Conservation (phyloP, 2,113 vertebrate genomes). For the Haemorhous mexicanus region DNA sequence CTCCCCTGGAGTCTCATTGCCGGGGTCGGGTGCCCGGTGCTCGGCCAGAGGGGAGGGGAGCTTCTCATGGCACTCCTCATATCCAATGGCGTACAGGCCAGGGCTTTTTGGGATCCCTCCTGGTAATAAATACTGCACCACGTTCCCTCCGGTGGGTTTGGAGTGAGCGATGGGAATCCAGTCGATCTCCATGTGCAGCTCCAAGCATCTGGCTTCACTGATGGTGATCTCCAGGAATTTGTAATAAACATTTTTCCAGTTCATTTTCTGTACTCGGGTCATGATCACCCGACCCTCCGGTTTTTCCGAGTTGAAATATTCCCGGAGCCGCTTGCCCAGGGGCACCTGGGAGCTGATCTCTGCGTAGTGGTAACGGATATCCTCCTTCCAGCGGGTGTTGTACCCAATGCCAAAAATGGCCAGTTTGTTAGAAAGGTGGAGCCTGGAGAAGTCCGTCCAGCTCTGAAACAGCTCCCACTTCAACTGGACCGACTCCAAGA, state of each 20-base stretch:
- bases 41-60: constrained; percentile 49
- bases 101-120: constrained; percentile 93
- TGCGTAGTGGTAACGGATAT: constrained; percentile 93
- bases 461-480: constrained; percentile 98
- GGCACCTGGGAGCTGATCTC: constrained; percentile 98
- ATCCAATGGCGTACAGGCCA: constrained; percentile 92
- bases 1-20: constrained; percentile 62
- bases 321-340: constrained; percentile 91
- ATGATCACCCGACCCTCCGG: constrained; percentile 91
- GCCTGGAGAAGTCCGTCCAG: constrained; percentile 95
- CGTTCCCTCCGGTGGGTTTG: constrained; percentile 79
- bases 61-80: constrained; percentile 76
- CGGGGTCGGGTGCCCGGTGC: neutral
- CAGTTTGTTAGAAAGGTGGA: constrained; percentile 97
- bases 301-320: constrained; percentile 97
- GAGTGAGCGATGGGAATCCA: constrained; percentile 93
- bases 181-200: constrained; percentile 96
- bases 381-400: constrained; percentile 96
- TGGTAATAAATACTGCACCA: constrained; percentile 91
- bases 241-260: constrained; percentile 99
- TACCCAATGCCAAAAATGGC: constrained; percentile 97
- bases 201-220: constrained; percentile 92
- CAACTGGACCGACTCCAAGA: constrained; percentile 93
- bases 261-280: constrained; percentile 98
- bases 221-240: constrained; percentile 98